These are phyloP conservation scores for Hymenochirus boettgeri DNA, from an alignment of 2,113 vertebrate genomes.

Conservation along the genomic window DNA sequence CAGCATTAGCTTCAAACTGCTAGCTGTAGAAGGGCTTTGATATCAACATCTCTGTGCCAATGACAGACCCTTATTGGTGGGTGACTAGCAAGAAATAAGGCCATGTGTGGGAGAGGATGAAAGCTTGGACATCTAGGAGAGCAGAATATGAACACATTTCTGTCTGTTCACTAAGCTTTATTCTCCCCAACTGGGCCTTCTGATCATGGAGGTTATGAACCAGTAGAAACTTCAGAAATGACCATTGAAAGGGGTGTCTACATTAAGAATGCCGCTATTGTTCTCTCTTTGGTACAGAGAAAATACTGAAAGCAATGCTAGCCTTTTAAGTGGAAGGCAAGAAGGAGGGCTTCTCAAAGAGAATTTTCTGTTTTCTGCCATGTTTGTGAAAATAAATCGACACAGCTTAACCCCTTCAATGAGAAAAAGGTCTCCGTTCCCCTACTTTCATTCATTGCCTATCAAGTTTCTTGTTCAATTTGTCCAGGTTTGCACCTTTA, in stretches of 20 bases:
- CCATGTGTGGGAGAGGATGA: conserved; percentile 90
- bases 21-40: conserved; percentile 86
- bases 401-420: not conserved
- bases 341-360: not conserved
- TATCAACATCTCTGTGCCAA: conserved; percentile 76
- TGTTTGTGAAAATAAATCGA: not conserved
- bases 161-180: conserved; percentile 75
- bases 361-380: conserved; percentile 46
- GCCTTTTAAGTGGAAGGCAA: conserved; percentile 41
- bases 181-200: conserved; percentile 70
- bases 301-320: conserved; percentile 53
- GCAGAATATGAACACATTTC: conserved; percentile 85
- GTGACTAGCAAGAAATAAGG: conserved; percentile 73
- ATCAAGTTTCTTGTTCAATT: no score
- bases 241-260: conserved; percentile 57
- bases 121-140: conserved; percentile 73
- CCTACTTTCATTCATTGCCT: no score
- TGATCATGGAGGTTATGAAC: conserved; percentile 69
- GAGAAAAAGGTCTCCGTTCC: not conserved
- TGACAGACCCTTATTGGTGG: conserved; percentile 79
- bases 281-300: conserved; percentile 53
- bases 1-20: conserved; percentile 86
- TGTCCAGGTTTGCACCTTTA: no score
- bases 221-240: conserved; percentile 62
- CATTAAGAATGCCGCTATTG: conserved; percentile 63